phyloP scores from a whole-genome alignment of 2,888 invertebrate species.

The Lottia gigantea region DNA sequence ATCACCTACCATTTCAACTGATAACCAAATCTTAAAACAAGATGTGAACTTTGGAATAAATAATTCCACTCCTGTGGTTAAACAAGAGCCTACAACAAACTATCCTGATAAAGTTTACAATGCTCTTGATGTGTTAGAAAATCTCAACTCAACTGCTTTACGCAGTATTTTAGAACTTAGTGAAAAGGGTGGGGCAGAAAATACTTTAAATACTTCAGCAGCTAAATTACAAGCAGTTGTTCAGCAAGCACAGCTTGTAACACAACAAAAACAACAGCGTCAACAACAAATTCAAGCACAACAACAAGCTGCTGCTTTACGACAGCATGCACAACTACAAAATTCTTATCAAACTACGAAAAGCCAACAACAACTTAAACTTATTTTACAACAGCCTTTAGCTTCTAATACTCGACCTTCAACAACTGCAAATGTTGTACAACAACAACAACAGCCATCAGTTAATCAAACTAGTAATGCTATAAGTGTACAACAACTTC shows the following conservation, averaged over 20 bases:
- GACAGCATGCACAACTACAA: slow-evolving; percentile 21
- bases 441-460: slow-evolving; percentile 23
- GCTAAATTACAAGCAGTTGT: slow-evolving; percentile 34
- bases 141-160: slow-evolving; percentile 11
- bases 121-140: background rate
- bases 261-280: slow-evolving; percentile 42
- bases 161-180: slow-evolving; percentile 23
- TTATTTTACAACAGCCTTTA: slow-evolving; percentile 47
- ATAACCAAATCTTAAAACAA: background rate
- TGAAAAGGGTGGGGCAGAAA: slow-evolving; percentile 35
- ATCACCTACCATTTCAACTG: background rate
- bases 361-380: slow-evolving; percentile 47
- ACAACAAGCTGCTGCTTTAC: slow-evolving; percentile 36
- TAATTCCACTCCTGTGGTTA: background rate
- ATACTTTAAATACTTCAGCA: slow-evolving; percentile 32
- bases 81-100: slow-evolving; percentile 15
- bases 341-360: slow-evolving; percentile 17
- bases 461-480: slow-evolving; percentile 35
- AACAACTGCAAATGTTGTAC: slow-evolving; percentile 18
- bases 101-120: slow-evolving; percentile 1
- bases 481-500: slow-evolving; percentile 59
- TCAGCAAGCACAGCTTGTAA: slow-evolving; percentile 34
- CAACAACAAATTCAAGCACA: slow-evolving; percentile 43
- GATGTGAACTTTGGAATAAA: slow-evolving; percentile 2
- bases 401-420: slow-evolving; percentile 25